Conservation (phyloP, 2,113 vertebrate genomes). For the Todiramphus chloris region DNA sequence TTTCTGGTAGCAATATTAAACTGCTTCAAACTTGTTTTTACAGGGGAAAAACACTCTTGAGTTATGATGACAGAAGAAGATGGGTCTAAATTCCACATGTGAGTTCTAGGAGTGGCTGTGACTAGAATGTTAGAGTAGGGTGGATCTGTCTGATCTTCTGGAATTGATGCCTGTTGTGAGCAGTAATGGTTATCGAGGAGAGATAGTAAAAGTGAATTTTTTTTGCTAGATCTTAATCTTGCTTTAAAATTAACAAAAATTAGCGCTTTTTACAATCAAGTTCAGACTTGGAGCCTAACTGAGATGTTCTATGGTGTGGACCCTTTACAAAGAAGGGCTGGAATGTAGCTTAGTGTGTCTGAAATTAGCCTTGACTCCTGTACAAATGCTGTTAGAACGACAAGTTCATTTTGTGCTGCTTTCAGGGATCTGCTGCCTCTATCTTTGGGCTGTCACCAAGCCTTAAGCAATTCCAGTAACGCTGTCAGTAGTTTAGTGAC, state of each 20-base stretch:
- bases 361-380: fast-evolving
- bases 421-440: neutral
- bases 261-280: neutral
- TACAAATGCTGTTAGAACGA: neutral
- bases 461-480: fast-evolving
- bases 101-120: neutral
- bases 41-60: neutral
- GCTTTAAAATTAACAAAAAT: neutral
- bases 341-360: neutral
- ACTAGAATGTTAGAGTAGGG: neutral
- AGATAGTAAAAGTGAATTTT: neutral
- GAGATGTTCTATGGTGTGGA: neutral
- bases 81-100: neutral
- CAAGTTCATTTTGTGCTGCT: neutral
- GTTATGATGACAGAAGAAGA: conserved; percentile 19
- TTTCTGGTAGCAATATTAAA: neutral
- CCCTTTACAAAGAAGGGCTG: neutral
- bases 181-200: neutral
- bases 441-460: neutral
- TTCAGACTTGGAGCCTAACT: neutral
- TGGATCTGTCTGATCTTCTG: neutral
- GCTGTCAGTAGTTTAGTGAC: neutral
- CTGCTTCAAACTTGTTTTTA: conserved; percentile 17
- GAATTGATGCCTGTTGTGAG: neutral
- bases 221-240: neutral